These are phyloP conservation scores for Mastigias papua DNA, from an alignment of 30 jellyfish, hydroid and myxozoan genomes.

Conservation along the genomic window DNA sequence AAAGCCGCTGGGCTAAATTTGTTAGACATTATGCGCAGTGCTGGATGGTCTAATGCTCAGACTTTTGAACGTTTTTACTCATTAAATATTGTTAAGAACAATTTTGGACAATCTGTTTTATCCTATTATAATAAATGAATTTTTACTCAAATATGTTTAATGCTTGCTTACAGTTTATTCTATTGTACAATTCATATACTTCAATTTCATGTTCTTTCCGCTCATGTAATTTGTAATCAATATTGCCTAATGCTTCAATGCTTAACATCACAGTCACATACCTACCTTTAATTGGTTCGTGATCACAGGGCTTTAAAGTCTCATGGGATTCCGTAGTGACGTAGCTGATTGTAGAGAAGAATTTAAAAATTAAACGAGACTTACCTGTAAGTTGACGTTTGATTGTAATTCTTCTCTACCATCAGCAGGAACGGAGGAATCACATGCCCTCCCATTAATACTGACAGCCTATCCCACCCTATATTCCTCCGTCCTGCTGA, in stretches of 20 bases:
- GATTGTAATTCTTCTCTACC: conserved; percentile 14
- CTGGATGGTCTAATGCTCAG: neutral
- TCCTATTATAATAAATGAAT: neutral
- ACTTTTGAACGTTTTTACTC: neutral
- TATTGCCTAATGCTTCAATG: neutral
- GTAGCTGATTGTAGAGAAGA: conserved; percentile 47
- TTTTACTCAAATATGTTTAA: neutral
- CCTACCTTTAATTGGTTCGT: too few relatives aligned
- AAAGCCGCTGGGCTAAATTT: neutral
- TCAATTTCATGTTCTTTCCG: neutral
- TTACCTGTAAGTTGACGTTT: conserved; percentile 12
- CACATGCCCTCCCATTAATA: too few relatives aligned
- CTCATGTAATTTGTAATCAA: neutral
- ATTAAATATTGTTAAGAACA: too few relatives aligned
- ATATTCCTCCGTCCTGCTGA: neutral
- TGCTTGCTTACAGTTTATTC: neutral
- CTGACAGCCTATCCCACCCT: neutral
- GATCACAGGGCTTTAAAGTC: neutral
- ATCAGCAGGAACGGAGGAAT: conserved; percentile 21
- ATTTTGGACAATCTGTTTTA: neutral
- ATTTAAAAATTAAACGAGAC: neutral
- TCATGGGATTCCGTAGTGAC: conserved; percentile 43
- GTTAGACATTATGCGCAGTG: neutral
- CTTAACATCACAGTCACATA: neutral
- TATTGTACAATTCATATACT: neutral